Base-by-base conservation (phyloP, 2,113 vertebrate genomes). In the Sapayoa aenigma region DNA sequence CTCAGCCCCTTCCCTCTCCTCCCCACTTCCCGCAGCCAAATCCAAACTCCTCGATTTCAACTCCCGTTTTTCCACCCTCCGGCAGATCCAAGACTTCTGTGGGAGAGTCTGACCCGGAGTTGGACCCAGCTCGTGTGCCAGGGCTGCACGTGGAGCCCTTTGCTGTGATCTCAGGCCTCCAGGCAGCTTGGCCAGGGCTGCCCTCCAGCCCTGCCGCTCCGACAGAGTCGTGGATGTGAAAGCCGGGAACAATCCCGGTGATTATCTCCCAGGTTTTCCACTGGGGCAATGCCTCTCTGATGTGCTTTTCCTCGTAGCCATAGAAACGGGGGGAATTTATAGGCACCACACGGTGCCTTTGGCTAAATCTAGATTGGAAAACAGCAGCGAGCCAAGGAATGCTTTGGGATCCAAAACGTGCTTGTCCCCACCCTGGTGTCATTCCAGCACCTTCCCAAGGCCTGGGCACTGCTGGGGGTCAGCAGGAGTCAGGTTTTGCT, bases 311-410 rank as follows among this genome's bases (percentile, higher is more conserved):
- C 92, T 23, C 0, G 91, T 95, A 95, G 87, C 84, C 94, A 94
- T 95, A 87, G 95, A 91, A 96, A 95, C 95, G 1, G 0, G 8
- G 5, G 66, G 77, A 87, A 93, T 96, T 94, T 91, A 92, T 92
- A 87, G 93, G 91, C 72, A 72, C 80, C 56, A 39, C 77, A 67
- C 24, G 2, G 65, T 30, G 81, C 62, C 75, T 83, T 28, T 46
- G 89, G 76, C 66, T 81, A 68, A 14, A 60, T 22, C 80, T 30
- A 0, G 50, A 8, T 46, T 1, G 4, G 80, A 55, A 30, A 66
- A 16, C 69, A 24, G 68, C 62, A 22, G 20, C 2, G 1, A 37
- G 87, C 78, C 84, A 68, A 81, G 74, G 44, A 77, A 49, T 2
- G 10, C 17, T 65, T 53, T 66, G 59, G 79, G 66, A n/a, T 46